Conservation (phyloP, 2,888 invertebrate species). For the Muschampia plurimacula region DNA sequence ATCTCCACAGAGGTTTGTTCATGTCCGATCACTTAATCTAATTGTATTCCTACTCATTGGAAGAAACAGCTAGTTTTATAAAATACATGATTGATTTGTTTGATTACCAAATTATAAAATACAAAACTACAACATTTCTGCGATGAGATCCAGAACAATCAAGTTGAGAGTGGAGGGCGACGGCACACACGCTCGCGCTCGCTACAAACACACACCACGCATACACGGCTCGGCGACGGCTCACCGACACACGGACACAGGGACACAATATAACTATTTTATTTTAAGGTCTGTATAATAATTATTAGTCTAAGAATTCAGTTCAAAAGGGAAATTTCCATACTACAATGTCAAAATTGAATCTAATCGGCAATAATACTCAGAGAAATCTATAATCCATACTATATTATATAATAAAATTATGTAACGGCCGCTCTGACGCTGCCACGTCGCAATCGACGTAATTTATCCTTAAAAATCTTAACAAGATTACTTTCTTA, state of each 20-base stretch:
- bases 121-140: slow-evolving; percentile 81
- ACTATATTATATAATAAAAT: slow-evolving; percentile 83
- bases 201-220: slow-evolving; percentile 46
- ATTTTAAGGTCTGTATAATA: slow-evolving; percentile 69
- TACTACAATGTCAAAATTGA: slow-evolving; percentile 69
- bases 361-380: slow-evolving; percentile 84
- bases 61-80: slow-evolving; percentile 79
- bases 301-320: slow-evolving; percentile 68
- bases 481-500: slow-evolving; percentile 82
- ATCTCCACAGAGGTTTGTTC: slow-evolving; percentile 79
- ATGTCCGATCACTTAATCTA: slow-evolving; percentile 80
- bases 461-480: slow-evolving; percentile 78
- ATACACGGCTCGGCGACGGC: slow-evolving; percentile 45
- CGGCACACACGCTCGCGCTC: slow-evolving; percentile 49
- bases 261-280: slow-evolving; percentile 54
- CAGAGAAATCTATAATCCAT: slow-evolving; percentile 82
- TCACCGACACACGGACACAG: slow-evolving; percentile 53
- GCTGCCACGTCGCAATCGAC: slow-evolving; percentile 68
- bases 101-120: slow-evolving; percentile 71
- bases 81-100: slow-evolving; percentile 82
- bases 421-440: slow-evolving; percentile 66
- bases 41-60: slow-evolving; percentile 78
- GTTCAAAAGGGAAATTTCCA: slow-evolving; percentile 67
- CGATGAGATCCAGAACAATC: slow-evolving; percentile 78
- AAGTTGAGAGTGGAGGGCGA: slow-evolving; percentile 58